Conservation (phyloP, 2,113 vertebrate species). For the Heterotilapia buettikoferi region DNA sequence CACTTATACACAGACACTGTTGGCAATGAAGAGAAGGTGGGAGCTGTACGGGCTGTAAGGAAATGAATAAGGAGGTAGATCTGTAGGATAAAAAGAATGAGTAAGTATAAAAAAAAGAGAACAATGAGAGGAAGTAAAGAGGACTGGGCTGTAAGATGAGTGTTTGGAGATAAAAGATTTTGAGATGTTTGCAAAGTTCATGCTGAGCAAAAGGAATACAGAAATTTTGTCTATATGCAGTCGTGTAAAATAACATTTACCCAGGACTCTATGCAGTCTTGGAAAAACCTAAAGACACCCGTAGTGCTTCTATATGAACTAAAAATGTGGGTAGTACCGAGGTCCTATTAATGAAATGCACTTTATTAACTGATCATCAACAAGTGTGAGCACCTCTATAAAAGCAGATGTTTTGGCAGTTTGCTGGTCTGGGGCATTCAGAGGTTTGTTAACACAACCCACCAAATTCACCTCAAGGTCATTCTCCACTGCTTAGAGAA, state of each 20-base stretch:
- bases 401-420: neutral
- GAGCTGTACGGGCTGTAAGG: neutral
- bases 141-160: neutral
- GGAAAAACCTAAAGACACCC: neutral
- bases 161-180: neutral
- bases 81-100: neutral
- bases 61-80: neutral
- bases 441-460: neutral
- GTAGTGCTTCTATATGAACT: neutral
- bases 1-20: constrained; percentile 40
- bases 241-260: neutral
- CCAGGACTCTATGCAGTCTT: neutral
- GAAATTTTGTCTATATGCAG: neutral
- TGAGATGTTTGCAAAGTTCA: neutral
- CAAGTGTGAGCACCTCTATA: neutral
- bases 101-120: neutral
- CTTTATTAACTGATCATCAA: neutral
- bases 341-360: neutral
- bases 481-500: neutral
- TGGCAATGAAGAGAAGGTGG: constrained; percentile 2
- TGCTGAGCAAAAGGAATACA: neutral
- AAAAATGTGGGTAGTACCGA: neutral
- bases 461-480: neutral
- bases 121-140: neutral
- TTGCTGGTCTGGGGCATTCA: neutral